phyloP scores from a whole-genome alignment of 1,140 invertebrate genomes.

The Grapholita molesta region DNA sequence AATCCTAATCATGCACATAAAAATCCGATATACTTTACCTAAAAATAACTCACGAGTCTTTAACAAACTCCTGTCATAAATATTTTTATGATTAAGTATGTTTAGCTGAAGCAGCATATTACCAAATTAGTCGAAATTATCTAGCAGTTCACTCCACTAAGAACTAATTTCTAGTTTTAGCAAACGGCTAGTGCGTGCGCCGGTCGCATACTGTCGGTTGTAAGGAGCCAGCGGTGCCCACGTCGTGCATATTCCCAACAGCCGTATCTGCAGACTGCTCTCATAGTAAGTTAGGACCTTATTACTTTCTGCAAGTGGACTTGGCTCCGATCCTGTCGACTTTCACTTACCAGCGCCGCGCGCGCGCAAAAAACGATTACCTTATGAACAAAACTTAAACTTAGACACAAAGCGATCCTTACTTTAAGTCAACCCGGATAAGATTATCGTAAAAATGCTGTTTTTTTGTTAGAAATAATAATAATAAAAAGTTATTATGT shows the following conservation, averaged over 20 bases:
- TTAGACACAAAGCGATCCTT: background rate
- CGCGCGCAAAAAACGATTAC: background rate
- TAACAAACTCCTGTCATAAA: no score
- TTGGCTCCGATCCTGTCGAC: background rate
- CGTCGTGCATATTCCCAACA: background rate
- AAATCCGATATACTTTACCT: no score
- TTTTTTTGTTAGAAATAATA: no score
- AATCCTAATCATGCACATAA: no score
- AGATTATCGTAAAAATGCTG: no score
- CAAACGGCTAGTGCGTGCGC: background rate
- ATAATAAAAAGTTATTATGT: no score
- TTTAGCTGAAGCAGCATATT: no score
- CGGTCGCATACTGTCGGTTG: background rate
- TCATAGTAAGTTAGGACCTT: background rate
- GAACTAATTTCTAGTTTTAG: background rate
- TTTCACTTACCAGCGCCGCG: background rate
- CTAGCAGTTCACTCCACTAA: background rate
- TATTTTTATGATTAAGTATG: no score
- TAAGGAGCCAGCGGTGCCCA: background rate
- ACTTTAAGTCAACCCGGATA: no score
- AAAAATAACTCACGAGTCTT: no score
- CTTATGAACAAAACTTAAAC: background rate
- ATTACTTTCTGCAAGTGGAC: no score
- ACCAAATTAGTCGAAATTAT: no score
- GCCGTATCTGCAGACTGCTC: background rate